Percentiles rank a stretch among this genome's conserved stretches.
phyloP scores from a whole-genome alignment of 92 coral and sea anemone species.

The Siderastrea radians region DNA sequence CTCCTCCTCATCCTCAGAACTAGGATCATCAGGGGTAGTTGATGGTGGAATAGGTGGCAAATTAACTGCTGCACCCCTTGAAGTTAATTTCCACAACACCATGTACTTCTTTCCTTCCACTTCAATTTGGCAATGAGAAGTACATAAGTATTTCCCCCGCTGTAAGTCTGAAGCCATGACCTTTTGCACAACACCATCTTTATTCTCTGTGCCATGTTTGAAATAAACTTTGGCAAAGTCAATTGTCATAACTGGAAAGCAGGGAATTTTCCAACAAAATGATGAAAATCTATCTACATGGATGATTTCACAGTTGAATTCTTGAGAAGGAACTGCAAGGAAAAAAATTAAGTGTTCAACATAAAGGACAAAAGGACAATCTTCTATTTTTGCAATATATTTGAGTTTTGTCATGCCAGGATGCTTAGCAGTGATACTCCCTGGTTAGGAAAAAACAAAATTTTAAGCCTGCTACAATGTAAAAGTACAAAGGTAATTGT shows the following conservation, averaged over 20 bases:
- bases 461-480: too few species aligned
- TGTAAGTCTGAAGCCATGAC: constrained; percentile 9
- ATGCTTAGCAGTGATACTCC: too few species aligned
- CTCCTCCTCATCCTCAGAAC: background rate
- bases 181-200: constrained; percentile 51
- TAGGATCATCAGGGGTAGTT: background rate
- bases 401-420: too few species aligned
- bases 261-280: constrained; percentile 59
- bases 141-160: constrained; percentile 31
- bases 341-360: too few species aligned
- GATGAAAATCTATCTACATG: constrained; percentile 14
- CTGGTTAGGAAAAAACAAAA: too few species aligned
- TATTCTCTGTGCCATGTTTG: constrained; percentile 27
- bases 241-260: constrained; percentile 67
- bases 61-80: background rate
- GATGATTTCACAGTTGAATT: constrained; percentile 5
- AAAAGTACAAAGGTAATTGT: too few species aligned
- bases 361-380: too few species aligned
- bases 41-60: background rate
- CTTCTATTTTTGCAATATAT: too few species aligned
- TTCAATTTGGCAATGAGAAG: constrained; percentile 45
- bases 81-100: constrained; percentile 49
- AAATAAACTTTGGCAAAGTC: constrained; percentile 55
- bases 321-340: background rate
- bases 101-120: constrained; percentile 28